Evolutionary conservation across 2,113 vertebrate species (phyloP), one percentile per base, ranked within the genome.

Genomic region (Periophthalmodon schlosseri): DNA sequence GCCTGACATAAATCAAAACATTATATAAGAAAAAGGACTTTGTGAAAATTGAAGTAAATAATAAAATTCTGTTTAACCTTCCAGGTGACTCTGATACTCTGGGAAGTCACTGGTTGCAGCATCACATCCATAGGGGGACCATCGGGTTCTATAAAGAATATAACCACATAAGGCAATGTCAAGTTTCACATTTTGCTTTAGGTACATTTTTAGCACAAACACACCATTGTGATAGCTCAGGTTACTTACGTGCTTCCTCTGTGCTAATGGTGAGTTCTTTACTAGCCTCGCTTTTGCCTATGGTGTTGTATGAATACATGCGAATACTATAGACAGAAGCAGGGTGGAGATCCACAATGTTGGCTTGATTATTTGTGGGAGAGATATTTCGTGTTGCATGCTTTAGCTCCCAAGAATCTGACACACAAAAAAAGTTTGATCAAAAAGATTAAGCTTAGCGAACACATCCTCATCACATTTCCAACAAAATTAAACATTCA

Each of bases 51-150:
- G 2, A 15, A 46, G 0, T 60, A 60, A 47, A 39, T 57, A 24
- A 13, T 57, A 24, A 52, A 54, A 77, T 49, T 36, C 12, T 57
- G 56, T 15, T 75, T 87, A 91, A 98, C 98, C 96, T 99, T 99
- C 98, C 98, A 99, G 5, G 98, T 98, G 69, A 99, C 98, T 71
- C 98, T 95, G 85, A 99, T 99, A 87, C 97, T 99, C 89, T 99
- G 98, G 61, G 98, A 99, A 0, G 98, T 99, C 86, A 97, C 93
- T 0, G 98, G 96, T 90, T 97, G 96, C 86, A 99, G 86, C 80
- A 96, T 97, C 71, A 99, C 98, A 0, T 99, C 97, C 95, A 99
- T 95, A 0, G 98, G 98, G 21, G 98, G 97, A 14, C 98, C 98
- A 15, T 99, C 98, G 0, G 98, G 98, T 89, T 97, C 98, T 99